Evolutionary conservation across 2,113 vertebrate genomes (phyloP), one percentile per base, ranked within the genome.

Genomic region (Sphyrna mokarran): DNA sequence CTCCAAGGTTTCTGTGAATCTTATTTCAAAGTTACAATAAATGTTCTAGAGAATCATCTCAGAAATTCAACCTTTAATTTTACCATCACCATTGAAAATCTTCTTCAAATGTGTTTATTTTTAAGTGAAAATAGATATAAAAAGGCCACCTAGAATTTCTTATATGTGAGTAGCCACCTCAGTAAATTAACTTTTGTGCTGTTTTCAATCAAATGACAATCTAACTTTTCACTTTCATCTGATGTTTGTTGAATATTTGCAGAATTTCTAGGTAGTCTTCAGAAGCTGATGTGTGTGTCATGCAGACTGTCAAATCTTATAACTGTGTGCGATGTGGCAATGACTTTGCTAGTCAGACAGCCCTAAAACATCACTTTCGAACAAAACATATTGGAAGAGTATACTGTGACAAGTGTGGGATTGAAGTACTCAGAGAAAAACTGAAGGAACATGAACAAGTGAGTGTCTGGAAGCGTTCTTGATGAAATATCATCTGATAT

Each of bases 321-420:
- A 96, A 89, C 33, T 96, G 80, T 96, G 96, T 96, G 18, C 72
- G 0, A 95, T 97, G 95, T 80, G 96, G 95, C 63, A 96, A 95
- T 63, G 96, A 96, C 91, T 96, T 96, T 69, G 68, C 97, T 89
- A 96, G 96, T 43, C 0, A 1, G 29, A 54, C 0, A 0, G 94
- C 96, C 95, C 95, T 96, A 95, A 96, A 95, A 70, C 96, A 70
- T 95, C 96, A 95, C 95, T 96, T 96, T 95, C 26, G 14, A 83
- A 85, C 43, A 66, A 96, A 96, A 70, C 96, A 97, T 96, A 96
- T 96, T 96, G 95, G 96, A 80, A 96, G 96, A 95, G 80, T 95
- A 96, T 87, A n/a, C 94, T 96, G 72, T 91, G 96, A 96, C 96
- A 96, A 96, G 26, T 96, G 95, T 48, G 95, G 61, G 63, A 89